Evolutionary conservation across 1,140 invertebrate genomes (phyloP).

Genomic region (Tetranychus urticae): DNA sequence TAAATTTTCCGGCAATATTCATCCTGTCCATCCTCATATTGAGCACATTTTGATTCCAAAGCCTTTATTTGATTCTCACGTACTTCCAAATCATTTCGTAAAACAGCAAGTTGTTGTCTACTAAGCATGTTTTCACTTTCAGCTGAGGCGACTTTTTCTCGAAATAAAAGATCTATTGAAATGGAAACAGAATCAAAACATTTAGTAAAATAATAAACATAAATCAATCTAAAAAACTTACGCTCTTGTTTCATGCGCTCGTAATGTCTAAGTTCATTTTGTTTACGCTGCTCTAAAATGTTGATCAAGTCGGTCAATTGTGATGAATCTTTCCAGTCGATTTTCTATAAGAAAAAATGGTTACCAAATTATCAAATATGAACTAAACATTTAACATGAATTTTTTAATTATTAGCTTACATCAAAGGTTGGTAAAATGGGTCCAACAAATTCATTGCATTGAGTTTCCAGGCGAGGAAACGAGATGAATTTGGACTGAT

Average conservation of each 20-base stretch:
- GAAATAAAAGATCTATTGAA: background rate
- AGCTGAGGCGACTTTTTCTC: background rate
- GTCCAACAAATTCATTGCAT: slow-evolving; percentile 16
- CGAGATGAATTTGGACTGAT: no score
- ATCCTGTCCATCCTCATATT: slow-evolving; percentile 16
- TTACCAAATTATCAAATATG: no score
- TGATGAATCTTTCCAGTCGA: slow-evolving; percentile 5
- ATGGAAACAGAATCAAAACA: background rate
- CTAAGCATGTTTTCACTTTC: slow-evolving; percentile 1
- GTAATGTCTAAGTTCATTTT: background rate
- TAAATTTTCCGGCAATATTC: slow-evolving; percentile 18
- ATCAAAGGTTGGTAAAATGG: slow-evolving; percentile 34
- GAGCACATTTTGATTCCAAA: slow-evolving; percentile 16
- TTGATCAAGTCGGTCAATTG: background rate
- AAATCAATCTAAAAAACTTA: background rate
- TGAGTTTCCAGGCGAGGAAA: background rate
- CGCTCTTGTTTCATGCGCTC: background rate
- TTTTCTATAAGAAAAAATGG: no score
- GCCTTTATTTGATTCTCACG: slow-evolving; percentile 16
- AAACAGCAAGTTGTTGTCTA: slow-evolving; percentile 12
- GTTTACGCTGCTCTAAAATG: background rate
- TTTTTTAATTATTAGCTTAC: background rate
- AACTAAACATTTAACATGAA: background rate
- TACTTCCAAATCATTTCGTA: slow-evolving; percentile 18
- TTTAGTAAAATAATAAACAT: no score